Base-by-base conservation (phyloP, 2,888 invertebrate genomes). In the Diloba caeruleocephala region DNA sequence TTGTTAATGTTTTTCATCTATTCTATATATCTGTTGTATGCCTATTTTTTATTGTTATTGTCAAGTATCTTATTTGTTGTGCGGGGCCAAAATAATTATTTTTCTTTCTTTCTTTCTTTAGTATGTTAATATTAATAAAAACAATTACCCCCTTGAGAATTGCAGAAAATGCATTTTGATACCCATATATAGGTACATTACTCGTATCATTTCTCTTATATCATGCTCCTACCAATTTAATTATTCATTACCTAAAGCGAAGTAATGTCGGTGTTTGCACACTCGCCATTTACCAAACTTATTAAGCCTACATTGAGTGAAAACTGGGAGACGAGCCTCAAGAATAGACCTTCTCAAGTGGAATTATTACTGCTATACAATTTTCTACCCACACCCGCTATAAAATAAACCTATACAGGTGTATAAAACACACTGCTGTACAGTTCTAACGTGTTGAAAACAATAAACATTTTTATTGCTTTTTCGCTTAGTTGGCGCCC, bases 401-500 rank as follows among this genome's bases (percentile, higher is more conserved):
- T 46, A 23, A 31, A 52, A 58, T 59, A 64, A 38, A 44, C 19
- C 3, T 44, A 48, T 28, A 38, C 50, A 49, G 42, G 31, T 61
- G 29, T 50, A 41, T 14, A 49, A 45, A 10, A 34, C 23, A 42
- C 34, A 31, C 42, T 26, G 28, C 15, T 21, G 15, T 21, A 21
- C 21, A 32, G 53, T 45, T 29, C 36, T 29, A 50, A 59, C 46
- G 51, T 43, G 59, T 44, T 38, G 44, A 62, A 62, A 65, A 61
- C 61, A 70, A 66, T 72, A 63, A 67, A 62, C 33, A 56, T 60
- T 66, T 63, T 56, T 62, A 57, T 57, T 61, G 37, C 25, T 63
- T 61, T 62, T 21, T 21, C 33, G 39, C 49, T 64, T 58, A 71
- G 55, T 72, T 77, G 80, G 75, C 74, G 76, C 78, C 74, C 59